Evolutionary conservation across 2,888 invertebrate species (phyloP).

Genomic region (Orthonychiurus folsomi): DNA sequence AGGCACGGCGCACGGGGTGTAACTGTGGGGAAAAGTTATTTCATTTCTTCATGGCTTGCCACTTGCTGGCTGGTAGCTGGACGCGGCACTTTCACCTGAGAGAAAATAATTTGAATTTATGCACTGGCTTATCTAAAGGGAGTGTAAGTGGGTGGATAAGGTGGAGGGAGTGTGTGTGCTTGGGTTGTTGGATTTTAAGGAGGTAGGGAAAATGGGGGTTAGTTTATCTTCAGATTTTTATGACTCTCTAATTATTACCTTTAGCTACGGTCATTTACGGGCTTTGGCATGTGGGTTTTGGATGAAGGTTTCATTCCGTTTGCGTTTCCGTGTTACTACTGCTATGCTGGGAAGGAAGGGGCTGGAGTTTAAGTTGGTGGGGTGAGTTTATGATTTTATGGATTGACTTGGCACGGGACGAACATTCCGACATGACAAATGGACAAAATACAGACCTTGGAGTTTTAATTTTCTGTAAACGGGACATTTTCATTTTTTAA

Average conservation of each 20-base stretch:
- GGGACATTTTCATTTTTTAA: no score
- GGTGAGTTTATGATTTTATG: neutral
- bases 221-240: neutral
- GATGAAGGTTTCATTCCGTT: neutral
- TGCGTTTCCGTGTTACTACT: no score
- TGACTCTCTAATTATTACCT: constrained; percentile 1
- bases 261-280: neutral
- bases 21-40: no score
- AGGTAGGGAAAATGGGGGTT: neutral
- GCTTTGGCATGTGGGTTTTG: neutral
- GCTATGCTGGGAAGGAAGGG: neutral
- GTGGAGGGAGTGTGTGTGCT: neutral
- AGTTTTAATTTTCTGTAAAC: no score
- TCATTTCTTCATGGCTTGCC: no score
- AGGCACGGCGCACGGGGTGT: no score
- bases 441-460: no score
- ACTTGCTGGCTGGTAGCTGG: no score
- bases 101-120: neutral
- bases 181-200: neutral
- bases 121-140: neutral
- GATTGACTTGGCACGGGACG: neutral
- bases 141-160: neutral
- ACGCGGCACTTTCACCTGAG: no score
- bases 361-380: neutral
- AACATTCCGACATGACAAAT: neutral